Percentiles rank a stretch among this genome's conserved stretches.
Conservation (phyloP, 2,888 invertebrate genomes). For the Tribolium freemani region DNA sequence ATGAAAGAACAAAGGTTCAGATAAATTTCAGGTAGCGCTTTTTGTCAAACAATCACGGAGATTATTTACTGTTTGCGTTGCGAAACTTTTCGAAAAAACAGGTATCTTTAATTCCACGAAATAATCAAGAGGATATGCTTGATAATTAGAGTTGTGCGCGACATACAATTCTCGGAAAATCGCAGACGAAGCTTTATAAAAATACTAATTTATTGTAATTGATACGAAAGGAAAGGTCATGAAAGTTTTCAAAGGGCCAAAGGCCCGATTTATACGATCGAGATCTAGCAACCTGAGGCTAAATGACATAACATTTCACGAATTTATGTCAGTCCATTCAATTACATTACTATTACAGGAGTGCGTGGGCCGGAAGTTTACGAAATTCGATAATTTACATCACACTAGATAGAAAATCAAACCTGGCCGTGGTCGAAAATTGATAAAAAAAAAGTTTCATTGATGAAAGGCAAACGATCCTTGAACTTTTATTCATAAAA, state of each 20-base stretch:
- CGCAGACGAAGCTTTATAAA: conserved; percentile 19
- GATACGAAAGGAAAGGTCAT: not conserved
- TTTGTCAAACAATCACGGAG: not conserved
- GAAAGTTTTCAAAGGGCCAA: not conserved
- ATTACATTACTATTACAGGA: too few relatives aligned
- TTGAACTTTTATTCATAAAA: not conserved
- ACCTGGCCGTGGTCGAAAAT: too few relatives aligned
- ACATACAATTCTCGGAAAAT: conserved; percentile 31
- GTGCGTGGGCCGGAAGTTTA: not conserved
- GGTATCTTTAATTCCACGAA: conserved; percentile 24
- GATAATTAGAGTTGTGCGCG: conserved; percentile 27
- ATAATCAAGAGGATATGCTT: conserved; percentile 27
- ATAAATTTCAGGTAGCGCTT: not conserved
- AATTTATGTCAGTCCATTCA: not conserved
- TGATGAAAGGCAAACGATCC: not conserved
- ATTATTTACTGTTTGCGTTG: conserved; percentile 24
- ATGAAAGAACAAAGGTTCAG: too few relatives aligned
- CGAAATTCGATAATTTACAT: too few relatives aligned
- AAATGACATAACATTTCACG: not conserved
- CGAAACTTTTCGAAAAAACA: conserved; percentile 24
- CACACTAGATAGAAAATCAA: not conserved
- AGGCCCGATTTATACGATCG: not conserved
- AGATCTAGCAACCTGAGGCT: not conserved
- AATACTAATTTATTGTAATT: conserved; percentile 25
- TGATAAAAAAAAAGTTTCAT: not conserved